These are phyloP conservation scores for Drosophila biarmipes DNA, from an alignment of 1,140 invertebrate species.

Conservation along the genomic window DNA sequence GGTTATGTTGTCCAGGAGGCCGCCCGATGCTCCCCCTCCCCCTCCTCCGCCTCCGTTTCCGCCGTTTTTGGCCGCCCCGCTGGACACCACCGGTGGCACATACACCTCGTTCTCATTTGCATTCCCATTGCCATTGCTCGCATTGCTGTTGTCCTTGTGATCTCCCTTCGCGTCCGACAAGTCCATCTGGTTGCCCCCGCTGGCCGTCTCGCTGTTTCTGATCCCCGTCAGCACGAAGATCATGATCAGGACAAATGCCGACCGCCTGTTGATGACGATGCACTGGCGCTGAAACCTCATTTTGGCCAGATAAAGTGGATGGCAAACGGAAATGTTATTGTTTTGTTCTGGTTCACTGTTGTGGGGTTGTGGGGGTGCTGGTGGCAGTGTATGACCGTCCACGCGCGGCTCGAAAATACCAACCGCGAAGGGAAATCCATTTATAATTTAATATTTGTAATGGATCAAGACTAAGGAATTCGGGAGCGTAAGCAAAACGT, in stretches of 20 bases:
- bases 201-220: conserved; percentile 84
- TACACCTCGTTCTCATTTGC: conserved; percentile 61
- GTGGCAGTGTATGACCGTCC: not conserved
- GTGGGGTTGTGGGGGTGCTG: not conserved
- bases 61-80: conserved; percentile 18
- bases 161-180: conserved; percentile 50
- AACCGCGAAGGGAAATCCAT: no score
- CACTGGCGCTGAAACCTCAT: conserved; percentile 73
- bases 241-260: conserved; percentile 84
- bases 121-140: conserved; percentile 57
- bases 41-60: not conserved
- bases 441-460: no score
- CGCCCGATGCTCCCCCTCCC: not conserved
- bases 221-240: conserved; percentile 84
- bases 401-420: not conserved
- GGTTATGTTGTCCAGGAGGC: conserved; percentile 27
- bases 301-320: not conserved
- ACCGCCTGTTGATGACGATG: conserved; percentile 85
- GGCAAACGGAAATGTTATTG: conserved; percentile 7
- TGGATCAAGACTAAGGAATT: no score
- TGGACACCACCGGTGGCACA: conserved; percentile 45
- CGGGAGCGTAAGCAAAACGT: no score
- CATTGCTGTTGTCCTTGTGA: conserved; percentile 65
- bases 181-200: conserved; percentile 65
- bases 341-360: no score